Conservation (phyloP, 2,888 invertebrate species). For the Sesia bembeciformis region DNA sequence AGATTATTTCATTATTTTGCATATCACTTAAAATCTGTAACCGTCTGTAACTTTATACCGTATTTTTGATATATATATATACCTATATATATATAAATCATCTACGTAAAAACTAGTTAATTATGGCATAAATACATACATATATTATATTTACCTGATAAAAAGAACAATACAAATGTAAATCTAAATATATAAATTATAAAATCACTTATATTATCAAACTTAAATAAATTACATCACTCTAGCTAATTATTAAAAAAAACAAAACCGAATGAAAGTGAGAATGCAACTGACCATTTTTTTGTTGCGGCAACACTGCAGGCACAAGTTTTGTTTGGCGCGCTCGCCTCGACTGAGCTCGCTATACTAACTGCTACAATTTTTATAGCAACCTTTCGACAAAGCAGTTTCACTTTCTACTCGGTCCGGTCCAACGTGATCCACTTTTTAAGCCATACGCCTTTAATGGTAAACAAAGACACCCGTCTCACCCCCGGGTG, state of each 20-base stretch:
- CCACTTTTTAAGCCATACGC: constrained; percentile 54
- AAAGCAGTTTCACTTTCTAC: constrained; percentile 68
- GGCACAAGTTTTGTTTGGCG: constrained; percentile 17
- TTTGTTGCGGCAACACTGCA: constrained; percentile 31
- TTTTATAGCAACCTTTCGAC: constrained; percentile 60
- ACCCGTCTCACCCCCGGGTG: constrained; percentile 13
- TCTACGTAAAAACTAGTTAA: no score
- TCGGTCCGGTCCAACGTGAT: constrained; percentile 48
- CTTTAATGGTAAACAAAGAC: constrained; percentile 50
- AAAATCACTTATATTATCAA: constrained; percentile 1
- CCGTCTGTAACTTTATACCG: no score
- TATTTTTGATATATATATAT: no score
- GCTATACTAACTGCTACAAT: constrained; percentile 42
- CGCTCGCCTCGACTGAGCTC: constrained; percentile 55
- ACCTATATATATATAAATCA: no score
- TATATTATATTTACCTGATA: no score
- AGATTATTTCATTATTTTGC: no score
- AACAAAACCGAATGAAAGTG: constrained; percentile 43
- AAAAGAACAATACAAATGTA: neutral
- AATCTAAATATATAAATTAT: constrained; percentile 1
- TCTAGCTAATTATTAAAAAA: constrained; percentile 17
- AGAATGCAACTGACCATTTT: constrained; percentile 56
- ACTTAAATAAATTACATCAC: constrained; percentile 10
- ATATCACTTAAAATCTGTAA: no score
- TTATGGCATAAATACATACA: no score